These are phyloP conservation scores for Micromys minutus DNA, from an alignment of 2,113 vertebrate species.

Conservation along the genomic window DNA sequence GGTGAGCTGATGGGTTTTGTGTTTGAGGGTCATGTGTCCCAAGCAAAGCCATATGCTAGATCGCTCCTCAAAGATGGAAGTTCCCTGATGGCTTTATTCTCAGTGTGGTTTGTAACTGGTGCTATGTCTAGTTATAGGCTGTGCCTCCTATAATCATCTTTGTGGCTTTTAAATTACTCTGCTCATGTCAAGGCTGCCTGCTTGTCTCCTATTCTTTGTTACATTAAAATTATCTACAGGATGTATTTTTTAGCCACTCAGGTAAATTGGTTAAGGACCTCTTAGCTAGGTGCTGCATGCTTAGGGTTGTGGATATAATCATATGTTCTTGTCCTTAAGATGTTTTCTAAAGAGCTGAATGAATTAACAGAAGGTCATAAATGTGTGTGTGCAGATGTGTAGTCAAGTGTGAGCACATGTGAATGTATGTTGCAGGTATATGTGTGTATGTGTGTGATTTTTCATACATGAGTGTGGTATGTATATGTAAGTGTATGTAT, in stretches of 20 bases:
- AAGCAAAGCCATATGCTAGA: background rate
- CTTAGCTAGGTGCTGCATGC: background rate
- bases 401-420: too few species aligned
- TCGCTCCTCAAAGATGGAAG: background rate
- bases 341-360: background rate
- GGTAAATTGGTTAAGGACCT: constrained; percentile 2
- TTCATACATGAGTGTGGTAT: background rate
- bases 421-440: background rate
- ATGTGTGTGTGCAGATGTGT: background rate
- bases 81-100: background rate
- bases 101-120: background rate
- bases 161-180: background rate
- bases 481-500: background rate
- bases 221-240: constrained; percentile 30
- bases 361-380: background rate
- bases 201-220: background rate
- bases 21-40: background rate
- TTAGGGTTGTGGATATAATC: background rate
- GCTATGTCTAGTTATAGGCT: background rate
- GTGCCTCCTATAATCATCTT: background rate
- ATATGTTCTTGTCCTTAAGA: background rate
- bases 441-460: background rate
- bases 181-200: background rate
- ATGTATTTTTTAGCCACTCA: background rate
- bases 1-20: background rate